Evolutionary conservation across 2,113 vertebrate genomes (phyloP), one percentile per base, ranked within the genome.

Genomic region (Hydropotes inermis): DNA sequence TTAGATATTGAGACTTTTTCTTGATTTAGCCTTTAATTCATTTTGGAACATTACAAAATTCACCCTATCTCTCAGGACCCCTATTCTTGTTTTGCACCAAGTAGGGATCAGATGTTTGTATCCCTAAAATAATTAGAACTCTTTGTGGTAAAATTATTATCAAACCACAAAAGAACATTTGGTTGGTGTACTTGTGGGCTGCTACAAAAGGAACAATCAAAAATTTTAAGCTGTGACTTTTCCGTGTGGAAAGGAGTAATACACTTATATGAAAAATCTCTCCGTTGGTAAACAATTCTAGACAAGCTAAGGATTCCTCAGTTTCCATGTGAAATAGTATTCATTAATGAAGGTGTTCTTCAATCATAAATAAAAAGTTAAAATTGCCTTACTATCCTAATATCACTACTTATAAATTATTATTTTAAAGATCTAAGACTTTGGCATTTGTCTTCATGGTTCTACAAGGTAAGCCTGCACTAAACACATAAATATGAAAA

Each of bases 41-140:
- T 61, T 90, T 67, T 45, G 25, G 27, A 95, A 94, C 89, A 64
- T 95, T 94, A 87, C 33, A 78, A 96, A 83, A 95, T 74, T 43
- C 84, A 85, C 64, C 36, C 87, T 94, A n/a, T 85, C 33, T 87
- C 17, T 94, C 64, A 74, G 23, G 45, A 64, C 52, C 57, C 27
- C 45, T 95, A 50, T 58, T 10, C 85, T 27, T 91, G 12, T 85
- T 92, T 43, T 76, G 5, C n/a, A 92, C 21, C 76, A 95, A 92
- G 74, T 33, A 27, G 33, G 30, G 10, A 86, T 94, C 79, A 58
- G 91, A 89, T 92, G n/a, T 55, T 87, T 39, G 55, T 70, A 50
- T 79, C 50, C 28, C 76, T 79, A 79, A 94, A 97, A 78, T 89
- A 52, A 47, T 87, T 47, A 86, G 47, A 78, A 55, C 67, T 83